Evolutionary conservation across 2,113 vertebrate species (phyloP).

Genomic region (Tor tambroides): DNA sequence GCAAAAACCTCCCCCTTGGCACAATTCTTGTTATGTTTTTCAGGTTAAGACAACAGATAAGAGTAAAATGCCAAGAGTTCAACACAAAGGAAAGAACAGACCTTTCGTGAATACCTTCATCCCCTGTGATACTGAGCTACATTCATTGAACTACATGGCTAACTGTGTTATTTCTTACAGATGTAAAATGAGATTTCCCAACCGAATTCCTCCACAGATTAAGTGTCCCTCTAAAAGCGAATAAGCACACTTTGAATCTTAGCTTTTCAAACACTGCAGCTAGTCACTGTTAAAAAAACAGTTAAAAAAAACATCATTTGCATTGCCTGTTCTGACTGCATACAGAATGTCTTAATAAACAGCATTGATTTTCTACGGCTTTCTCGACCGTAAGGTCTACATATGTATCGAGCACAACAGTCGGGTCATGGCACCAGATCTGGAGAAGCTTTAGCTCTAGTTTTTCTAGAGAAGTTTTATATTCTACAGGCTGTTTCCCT

Average conservation of each 20-base stretch:
- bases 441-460: background rate
- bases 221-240: constrained; percentile 8
- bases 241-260: constrained; percentile 22
- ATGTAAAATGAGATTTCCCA: constrained; percentile 53
- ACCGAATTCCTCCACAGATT: constrained; percentile 43
- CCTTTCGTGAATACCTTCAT: constrained; percentile 16
- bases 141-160: background rate
- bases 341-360: constrained; percentile 48
- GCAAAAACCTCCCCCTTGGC: constrained; percentile 4
- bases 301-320: constrained; percentile 37
- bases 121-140: background rate
- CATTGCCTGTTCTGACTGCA: constrained; percentile 9
- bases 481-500: background rate
- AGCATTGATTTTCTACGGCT: constrained; percentile 19
- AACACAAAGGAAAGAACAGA: constrained; percentile 7
- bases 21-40: background rate
- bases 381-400: constrained; percentile 21
- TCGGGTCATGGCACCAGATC: constrained; percentile 32
- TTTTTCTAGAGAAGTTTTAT: no score
- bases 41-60: constrained; percentile 1
- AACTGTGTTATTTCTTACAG: constrained; percentile 29
- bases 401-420: constrained; percentile 38
- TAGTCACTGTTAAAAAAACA: constrained; percentile 17
- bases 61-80: background rate
- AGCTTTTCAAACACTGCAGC: background rate